Base-by-base conservation (phyloP, 2,888 invertebrate genomes). In the Himalopsyche anomala region DNA sequence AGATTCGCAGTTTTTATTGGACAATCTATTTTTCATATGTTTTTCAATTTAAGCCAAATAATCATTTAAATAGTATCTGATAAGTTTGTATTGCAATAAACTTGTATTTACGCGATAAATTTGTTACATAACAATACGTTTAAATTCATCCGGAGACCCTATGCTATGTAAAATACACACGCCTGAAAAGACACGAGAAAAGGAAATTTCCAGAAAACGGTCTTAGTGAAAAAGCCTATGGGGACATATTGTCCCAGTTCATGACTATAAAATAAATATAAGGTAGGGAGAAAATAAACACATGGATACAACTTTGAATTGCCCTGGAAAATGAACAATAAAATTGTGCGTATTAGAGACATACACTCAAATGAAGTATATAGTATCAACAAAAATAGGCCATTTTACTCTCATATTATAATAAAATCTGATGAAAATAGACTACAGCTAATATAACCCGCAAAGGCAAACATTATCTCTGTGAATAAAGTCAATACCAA, bases 241-340 rank as follows among this genome's bases (percentile, higher is more conserved):
- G 74, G 74, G 74, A 74, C 74, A 36, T 74, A 74, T 74, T 74
- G 74, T 74, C 74, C 74, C 74, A 74, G 74, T 38, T 74, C 74
- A 74, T 74, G 74, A 74, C 74, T 74, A 74, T 74, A 74, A 74
- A 74, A 74, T 74, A 74, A 74, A 74, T 74, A 74, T 74, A 74
- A 74, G 74, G 74, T 74, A 74, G 74, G 74, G 74, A 74, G 74
- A 74, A 38, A 74, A 74, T 74, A 74, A 74, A 74, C 74, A 74
- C 74, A 74, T 74, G 74, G 74, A 74, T 74, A 74, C 74, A 74
- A 74, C 74, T 74, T 74, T 74, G 74, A 74, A 74, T 74, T 74
- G 74, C 74, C 12, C 74, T 4, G 15, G 74, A 74, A 74, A 74
- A 74, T 74, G 74, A 74, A 74, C 74, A 74, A 74, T 74, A 74